Conservation (phyloP, 2,113 vertebrate genomes). For the Myiagra hebetior region DNA sequence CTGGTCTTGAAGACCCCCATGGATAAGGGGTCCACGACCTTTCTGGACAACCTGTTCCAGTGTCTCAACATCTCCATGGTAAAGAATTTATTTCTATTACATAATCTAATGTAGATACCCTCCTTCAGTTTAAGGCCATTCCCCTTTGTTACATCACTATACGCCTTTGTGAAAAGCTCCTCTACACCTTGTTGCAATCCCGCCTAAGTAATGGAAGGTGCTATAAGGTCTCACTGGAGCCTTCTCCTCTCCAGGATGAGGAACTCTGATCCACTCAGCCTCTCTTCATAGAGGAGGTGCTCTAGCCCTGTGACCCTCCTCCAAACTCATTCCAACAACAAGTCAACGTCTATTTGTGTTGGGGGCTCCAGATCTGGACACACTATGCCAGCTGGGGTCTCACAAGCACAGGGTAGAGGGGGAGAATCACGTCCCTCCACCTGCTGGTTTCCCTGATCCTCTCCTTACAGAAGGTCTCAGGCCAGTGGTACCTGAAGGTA, state of each 20-base stretch:
- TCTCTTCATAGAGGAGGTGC: background rate
- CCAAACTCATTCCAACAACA: background rate
- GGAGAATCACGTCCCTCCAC: rapidly evolving
- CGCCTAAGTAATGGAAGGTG: background rate
- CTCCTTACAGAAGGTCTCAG: background rate
- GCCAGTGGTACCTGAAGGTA: background rate
- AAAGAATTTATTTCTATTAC: background rate
- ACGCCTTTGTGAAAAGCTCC: background rate
- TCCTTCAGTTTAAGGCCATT: background rate
- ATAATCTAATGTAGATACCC: too few relatives aligned
- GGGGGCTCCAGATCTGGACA: too few relatives aligned
- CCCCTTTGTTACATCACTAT: background rate
- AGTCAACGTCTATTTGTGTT: background rate
- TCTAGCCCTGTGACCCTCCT: background rate
- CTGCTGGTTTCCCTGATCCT: background rate
- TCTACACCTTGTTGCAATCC: background rate
- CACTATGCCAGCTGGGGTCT: background rate
- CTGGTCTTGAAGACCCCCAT: background rate
- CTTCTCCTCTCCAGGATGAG: background rate
- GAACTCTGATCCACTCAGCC: background rate
- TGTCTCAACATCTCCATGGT: background rate
- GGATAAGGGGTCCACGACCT: background rate
- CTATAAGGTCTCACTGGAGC: background rate
- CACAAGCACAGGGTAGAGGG: background rate
- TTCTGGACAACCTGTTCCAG: background rate